Evolutionary conservation across 2,888 invertebrate genomes (phyloP), one percentile per base, ranked within the genome.

Genomic region (Autographa pulchrina): DNA sequence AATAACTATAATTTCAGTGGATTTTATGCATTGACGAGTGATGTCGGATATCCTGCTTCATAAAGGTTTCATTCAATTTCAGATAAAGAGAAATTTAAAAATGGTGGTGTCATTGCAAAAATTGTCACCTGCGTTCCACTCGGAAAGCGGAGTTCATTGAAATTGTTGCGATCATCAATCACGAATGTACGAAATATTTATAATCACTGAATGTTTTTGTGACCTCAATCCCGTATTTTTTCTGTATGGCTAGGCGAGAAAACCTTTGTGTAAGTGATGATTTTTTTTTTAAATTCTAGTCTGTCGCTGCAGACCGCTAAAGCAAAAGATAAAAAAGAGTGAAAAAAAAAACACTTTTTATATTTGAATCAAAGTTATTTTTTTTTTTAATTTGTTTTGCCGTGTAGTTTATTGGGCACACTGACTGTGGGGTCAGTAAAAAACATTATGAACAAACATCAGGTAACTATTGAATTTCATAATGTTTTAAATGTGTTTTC

Each of bases 31-130:
- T 25, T 43, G 43, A 62, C 18, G 25, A 25, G 38, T 25, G 18
- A 38, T 62, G 31, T 41, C 59, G 20, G 43, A 14, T 8, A 62
- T 16, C 35, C 38, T 43, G 59, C 59, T 32, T 43, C 25, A 56
- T 56, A 25, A 56, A 56, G 54, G 54, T 56, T 56, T 56, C 54
- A 56, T 56, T 56, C 54, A 56, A 25, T 56, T 56, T 56, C 54
- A 56, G 54, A 25, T 20, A 25, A 25, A 56, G 54, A 54, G 54
- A 20, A 20, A 11, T 20, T 18, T 20, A 18, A 54, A 54, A 54
- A 54, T 54, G 20, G 18, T 20, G 9, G 20, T 14, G 8, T 56
- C 25, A 56, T 56, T 56, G 54, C 38, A 38, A 20, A 56, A 54
- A 56, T 13, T 25, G 54, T 56, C 20, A 13, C 54, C 13, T 11